Base-by-base conservation (phyloP, 2,113 vertebrate species). In the Misgurnus mizolepis region DNA sequence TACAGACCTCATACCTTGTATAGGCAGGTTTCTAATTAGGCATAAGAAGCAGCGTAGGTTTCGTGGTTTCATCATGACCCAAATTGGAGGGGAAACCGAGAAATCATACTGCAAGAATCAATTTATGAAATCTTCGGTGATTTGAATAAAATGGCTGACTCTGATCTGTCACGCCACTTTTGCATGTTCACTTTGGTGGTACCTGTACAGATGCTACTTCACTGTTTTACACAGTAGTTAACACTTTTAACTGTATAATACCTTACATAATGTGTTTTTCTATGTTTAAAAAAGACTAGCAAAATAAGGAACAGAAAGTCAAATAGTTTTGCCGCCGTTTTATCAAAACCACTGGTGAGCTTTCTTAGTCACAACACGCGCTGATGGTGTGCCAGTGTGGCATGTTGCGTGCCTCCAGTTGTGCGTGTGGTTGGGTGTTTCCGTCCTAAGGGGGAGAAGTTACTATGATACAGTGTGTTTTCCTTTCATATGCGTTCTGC, bases 391-490 rank as follows among this genome's bases (percentile, higher is more conserved):
- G 82, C 82, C 76, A 86, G 53, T 45, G 39, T 84, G 83, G 74
- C 58, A 27, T 80, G 40, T 75, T 55, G 83, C 86, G 78, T 90
- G 88, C 86, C 64, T 45, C 60, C 88, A 82, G 86, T 88, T 89
- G 78, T 15, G 55, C 80, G 56, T 91, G 91, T 90, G 91, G 92
- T 91, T 12, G 9, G 45, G 55, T 0, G 80, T 86, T 91, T 90
- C 87, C 84, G 12, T 62, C 58, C 14, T 22, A n/a, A 17, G 50
- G 65, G 22, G 58, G 49, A 47, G 12, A 70, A 60, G 58, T 58
- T 43, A 55, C 9, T 67, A 56, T 40, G 55, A 50, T 12, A 68
- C n/a, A 14, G 34, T 15, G 7, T 17, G 17, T 17, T 64, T 39
- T 50, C 1, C 7, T 14, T 6, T 53, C 40, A 18, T 41, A 15